phyloP scores from a whole-genome alignment of 2,888 invertebrate species.

The Tetranychus piercei region DNA sequence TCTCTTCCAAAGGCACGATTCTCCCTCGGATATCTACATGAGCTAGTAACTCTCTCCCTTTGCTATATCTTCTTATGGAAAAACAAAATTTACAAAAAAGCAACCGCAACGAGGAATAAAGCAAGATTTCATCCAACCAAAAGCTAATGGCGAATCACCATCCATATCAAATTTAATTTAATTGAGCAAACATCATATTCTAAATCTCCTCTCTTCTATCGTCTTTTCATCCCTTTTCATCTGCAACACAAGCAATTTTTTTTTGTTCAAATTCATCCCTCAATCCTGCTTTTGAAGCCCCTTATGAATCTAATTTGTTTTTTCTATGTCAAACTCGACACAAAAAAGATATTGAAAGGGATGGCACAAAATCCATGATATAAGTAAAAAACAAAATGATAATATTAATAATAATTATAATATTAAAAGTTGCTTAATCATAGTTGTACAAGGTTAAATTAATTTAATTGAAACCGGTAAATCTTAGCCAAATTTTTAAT shows the following conservation, averaged over 20 bases:
- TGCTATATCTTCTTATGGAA: neutral
- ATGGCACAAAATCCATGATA: neutral
- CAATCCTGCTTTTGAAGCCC: neutral
- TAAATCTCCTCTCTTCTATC: neutral
- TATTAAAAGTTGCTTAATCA: neutral
- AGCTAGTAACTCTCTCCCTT: neutral
- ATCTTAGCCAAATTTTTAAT: too few relatives aligned
- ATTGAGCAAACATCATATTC: neutral
- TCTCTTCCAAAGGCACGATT: neutral
- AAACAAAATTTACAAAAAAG: too few relatives aligned
- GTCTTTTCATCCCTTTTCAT: slow-evolving; percentile 1
- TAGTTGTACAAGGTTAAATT: neutral
- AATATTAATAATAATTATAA: neutral
- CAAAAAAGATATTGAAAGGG: slow-evolving; percentile 1
- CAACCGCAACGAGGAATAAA: neutral
- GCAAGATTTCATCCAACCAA: neutral
- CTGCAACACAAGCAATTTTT: neutral
- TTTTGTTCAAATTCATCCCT: neutral
- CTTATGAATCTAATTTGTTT: neutral
- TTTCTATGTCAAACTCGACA: slow-evolving; percentile 3
- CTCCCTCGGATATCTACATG: neutral
- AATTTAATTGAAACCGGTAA: too few relatives aligned
- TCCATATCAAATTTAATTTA: neutral
- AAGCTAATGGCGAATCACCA: neutral
- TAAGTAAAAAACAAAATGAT: neutral